phyloP scores from a whole-genome alignment of 2,888 invertebrate species.

The Pseudococcus viburni region DNA sequence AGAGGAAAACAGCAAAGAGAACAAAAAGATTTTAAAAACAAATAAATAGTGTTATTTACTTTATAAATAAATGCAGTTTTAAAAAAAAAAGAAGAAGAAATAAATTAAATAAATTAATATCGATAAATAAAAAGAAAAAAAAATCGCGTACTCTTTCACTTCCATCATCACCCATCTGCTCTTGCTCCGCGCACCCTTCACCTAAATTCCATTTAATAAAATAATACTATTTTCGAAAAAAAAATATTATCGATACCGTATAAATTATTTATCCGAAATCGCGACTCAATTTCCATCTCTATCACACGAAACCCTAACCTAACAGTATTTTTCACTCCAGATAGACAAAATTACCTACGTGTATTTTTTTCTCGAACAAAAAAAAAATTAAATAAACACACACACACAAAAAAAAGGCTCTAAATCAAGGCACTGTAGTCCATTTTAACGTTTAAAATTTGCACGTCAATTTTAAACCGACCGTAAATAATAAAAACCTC shows the following conservation, averaged over 20 bases:
- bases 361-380: background rate
- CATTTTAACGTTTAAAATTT: slow-evolving; percentile 45
- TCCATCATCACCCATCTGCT: background rate
- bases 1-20: slow-evolving; percentile 63
- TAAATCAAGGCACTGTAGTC: slow-evolving; percentile 33
- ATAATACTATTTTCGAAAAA: slow-evolving; percentile 22
- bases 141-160: slow-evolving; percentile 2
- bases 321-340: background rate
- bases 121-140: slow-evolving; percentile 29
- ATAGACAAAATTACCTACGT: slow-evolving; percentile 3
- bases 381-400: background rate
- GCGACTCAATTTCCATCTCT: background rate
- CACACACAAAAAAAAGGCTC: slow-evolving; percentile 2
- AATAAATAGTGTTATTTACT: slow-evolving; percentile 63
- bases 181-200: background rate
- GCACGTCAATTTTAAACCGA: slow-evolving; percentile 16
- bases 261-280: background rate
- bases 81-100: slow-evolving; percentile 7
- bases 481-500: slow-evolving; percentile 5
- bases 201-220: background rate
- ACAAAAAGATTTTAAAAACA: slow-evolving; percentile 58
- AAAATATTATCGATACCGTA: background rate
- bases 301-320: slow-evolving; percentile 13
- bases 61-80: slow-evolving; percentile 63
- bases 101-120: slow-evolving; percentile 53